Base-by-base conservation (phyloP, 1,140 invertebrate species). In the Cherax quadricarinatus region DNA sequence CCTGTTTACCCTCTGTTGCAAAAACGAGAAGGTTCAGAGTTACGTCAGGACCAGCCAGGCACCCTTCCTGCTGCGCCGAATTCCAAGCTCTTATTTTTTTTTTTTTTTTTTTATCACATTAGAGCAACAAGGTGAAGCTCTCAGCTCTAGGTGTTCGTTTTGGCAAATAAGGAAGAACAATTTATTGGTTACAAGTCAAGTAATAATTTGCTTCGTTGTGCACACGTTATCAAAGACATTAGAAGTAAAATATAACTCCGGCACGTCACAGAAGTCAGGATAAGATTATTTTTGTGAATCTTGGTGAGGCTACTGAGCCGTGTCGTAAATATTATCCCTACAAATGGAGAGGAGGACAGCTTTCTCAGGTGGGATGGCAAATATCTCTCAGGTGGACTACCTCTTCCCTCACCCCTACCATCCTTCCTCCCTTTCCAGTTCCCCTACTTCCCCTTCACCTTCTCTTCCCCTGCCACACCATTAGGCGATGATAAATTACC, bases 401-500 rank as follows among this genome's bases (percentile, higher is more conserved):
- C 41, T 53, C 18, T 53, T n/a, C 2, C 70, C 49, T 87, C 73
- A 16, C 73, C 5, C 18, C 14, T 14, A 49, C 41, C 49, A 9
- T 30, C 48, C 73, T 6, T n/a, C 24, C 41, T 57, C 41, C 49
- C 18, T 30, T 57, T 48, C 70, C 16, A 21, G 12, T 14, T 41
- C 86, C 57, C 75, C 24, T 62, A 5, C 49, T 9, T 41, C 48
- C 51, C 30, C 12, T 41, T 30, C 14, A 14, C n/a, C 62, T 73
- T 9, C 24, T 60, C 88, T n/a, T 18, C 48, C 21, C 62, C 24
- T 21, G 48, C 57, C 88, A 41, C 41, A 70, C 86, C 86, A 88
- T 88, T 88, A 88, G 86, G 86, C 86, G 86, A 88, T 88, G 86
- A 88, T 88, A 88, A 88, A 88, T 88, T 88, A 79, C 86, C 86